Conservation (phyloP, 2,888 invertebrate genomes). For the Amphiduros pacificus region DNA sequence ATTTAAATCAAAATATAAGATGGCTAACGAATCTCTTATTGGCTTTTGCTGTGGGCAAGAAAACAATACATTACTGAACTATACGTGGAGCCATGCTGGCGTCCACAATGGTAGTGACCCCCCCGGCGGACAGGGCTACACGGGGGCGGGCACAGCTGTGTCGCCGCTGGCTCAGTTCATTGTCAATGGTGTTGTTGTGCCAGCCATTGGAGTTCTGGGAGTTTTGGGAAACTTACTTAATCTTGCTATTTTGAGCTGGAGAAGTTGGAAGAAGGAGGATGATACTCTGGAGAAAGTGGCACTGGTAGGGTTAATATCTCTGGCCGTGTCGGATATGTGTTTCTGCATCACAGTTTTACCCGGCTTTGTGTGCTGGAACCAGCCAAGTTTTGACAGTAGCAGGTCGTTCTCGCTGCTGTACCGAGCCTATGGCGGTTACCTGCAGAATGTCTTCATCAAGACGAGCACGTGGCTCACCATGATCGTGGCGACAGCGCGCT, state of each 20-base stretch:
- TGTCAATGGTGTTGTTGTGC: slow-evolving; percentile 44
- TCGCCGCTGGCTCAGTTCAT: slow-evolving; percentile 23
- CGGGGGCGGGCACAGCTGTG: too few species aligned
- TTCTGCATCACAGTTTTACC: slow-evolving; percentile 51
- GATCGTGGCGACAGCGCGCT: slow-evolving; percentile 53
- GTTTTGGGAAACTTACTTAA: slow-evolving; percentile 51
- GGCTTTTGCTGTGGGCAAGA: too few species aligned
- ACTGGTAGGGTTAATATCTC: slow-evolving; percentile 50
- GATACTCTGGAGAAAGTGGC: slow-evolving; percentile 55
- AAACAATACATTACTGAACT: too few species aligned
- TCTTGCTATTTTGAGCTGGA: slow-evolving; percentile 45
- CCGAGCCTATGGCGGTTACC: slow-evolving; percentile 40
- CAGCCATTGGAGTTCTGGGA: slow-evolving; percentile 46
- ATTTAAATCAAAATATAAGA: too few species aligned
- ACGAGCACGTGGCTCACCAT: slow-evolving; percentile 57
- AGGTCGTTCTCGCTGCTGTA: slow-evolving; percentile 42
- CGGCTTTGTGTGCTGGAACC: slow-evolving; percentile 33
- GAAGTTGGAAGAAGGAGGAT: slow-evolving; percentile 43
- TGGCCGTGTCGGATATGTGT: slow-evolving; percentile 54
- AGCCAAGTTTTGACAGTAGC: background rate
- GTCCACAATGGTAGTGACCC: too few species aligned
- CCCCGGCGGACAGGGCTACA: too few species aligned
- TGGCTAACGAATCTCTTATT: too few species aligned
- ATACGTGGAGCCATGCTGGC: too few species aligned
- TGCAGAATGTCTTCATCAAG: slow-evolving; percentile 55